Evolutionary conservation across 1,140 invertebrate species (phyloP), one percentile per base, ranked within the genome.

Genomic region (Drosophila seguyi): DNA sequence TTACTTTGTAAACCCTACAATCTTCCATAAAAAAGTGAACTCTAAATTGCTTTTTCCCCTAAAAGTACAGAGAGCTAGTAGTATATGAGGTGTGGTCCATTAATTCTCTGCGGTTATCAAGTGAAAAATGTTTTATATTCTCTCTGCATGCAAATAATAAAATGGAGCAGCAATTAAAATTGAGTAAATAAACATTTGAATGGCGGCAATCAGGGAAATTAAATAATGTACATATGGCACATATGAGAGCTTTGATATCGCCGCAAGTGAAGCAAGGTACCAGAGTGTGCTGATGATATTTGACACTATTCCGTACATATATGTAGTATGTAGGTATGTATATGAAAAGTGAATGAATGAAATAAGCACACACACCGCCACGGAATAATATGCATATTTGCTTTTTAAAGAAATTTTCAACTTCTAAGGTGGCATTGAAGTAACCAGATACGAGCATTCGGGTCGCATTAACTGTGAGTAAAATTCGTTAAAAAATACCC

Each of bases 151-250:
- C 61, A 69, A 69, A 72, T 36, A 72, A 58, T 27, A 25, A 71
- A 72, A 6, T 72, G 53, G 44, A 48, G 69, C 67, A 31, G 36
- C 18, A 71, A 72, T 72, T 71, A 72, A 72, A 72, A 22, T 38
- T 31, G 27, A 41, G 36, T 55, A 71, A 71, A 72, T 59, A 58
- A 13, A 20, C n/a, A 71, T 47, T 72, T 71, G 41, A 58, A 72
- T 72, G 42, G 36, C 44, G 52, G 29, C 66, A 71, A 72, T 71
- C 68, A 71, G 44, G 52, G 48, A 58, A 72, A 72, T 58, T 59
- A 58, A 72, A 58, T 71, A 71, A 27, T 39, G 48, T 44, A 39
- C 34, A 50, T 53, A 39, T 25, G 20, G 44, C 57, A 67, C 14
- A 72, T 44, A 57, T 39, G 41, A 48, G 13, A 58, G 29, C 68